Base-by-base conservation (phyloP, 2,113 vertebrate genomes). In the Catharus minimus region DNA sequence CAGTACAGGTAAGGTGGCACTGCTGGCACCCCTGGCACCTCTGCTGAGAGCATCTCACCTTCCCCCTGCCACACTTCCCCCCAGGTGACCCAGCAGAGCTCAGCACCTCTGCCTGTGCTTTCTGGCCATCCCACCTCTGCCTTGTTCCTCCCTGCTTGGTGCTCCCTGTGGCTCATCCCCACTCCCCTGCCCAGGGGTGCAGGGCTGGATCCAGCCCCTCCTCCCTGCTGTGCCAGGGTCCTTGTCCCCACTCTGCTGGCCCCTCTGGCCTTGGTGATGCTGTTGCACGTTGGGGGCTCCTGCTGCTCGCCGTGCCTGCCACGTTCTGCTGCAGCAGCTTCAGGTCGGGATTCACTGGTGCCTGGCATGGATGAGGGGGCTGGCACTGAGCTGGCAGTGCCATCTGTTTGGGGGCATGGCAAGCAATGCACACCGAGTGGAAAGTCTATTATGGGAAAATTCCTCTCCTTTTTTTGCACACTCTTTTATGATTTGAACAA, bases 1-100 rank as follows among this genome's bases (percentile, higher is more conserved):
- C 98, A 98, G 88, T 99, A 99, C 98, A 98, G 99, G 99, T 99
- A 95, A 98, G 97, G 82, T 1, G 5, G 18, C 56, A 3, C 8
- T 3, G 5, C 12, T 13, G 3, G 26, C 64, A 19, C 32, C 9
- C 0, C 4, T 36, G 67, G 0, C 47, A 0, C 15, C 78, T 33
- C n/a, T 7, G 4, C 33, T 20, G 43, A 33, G 65, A 55, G 26
- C 20, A 71, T 6, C 56, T 49, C 11, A 0, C 3, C 0, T 36
- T 55, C 33, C 32, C 38, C 5, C 52, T 3, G 0, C 28, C 33
- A 5, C 16, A 8, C 39, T 20, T 46, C 13, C 47, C 36, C 36
- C 19, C n/a, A 23, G 43, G 56, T 21, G 36, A 52, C 38, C 27
- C 52, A 11, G 1, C 44, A 16, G 21, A 1, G 1, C 44, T 73